Evolutionary conservation across 2,888 invertebrate genomes (phyloP).

Genomic region (Neoitamus cyanurus): DNA sequence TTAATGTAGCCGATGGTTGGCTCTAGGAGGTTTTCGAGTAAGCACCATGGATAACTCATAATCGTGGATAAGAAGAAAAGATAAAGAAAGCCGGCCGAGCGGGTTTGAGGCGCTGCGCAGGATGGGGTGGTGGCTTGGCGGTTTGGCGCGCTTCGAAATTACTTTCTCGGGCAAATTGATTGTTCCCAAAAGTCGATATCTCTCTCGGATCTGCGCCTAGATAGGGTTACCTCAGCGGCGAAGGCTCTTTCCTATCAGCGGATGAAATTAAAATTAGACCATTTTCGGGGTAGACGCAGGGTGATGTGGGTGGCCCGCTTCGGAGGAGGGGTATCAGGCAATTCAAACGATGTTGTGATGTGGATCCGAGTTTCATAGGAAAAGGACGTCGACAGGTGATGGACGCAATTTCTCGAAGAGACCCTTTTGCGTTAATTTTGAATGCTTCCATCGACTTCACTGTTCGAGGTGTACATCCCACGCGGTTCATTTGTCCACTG

Average conservation of each 20-base stretch:
- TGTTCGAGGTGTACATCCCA: background rate
- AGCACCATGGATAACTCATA: constrained; percentile 23
- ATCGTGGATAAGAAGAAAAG: constrained; percentile 28
- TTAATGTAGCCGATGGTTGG: constrained; percentile 39
- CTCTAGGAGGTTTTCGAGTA: constrained; percentile 20
- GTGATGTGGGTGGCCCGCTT: background rate
- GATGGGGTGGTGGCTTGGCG: background rate
- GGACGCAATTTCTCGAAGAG: background rate
- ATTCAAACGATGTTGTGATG: background rate
- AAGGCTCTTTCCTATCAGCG: constrained; percentile 10
- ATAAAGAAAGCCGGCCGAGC: constrained; percentile 9
- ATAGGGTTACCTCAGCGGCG: background rate
- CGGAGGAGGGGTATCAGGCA: background rate
- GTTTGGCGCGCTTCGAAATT: constrained; percentile 18
- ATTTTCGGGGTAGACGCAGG: background rate
- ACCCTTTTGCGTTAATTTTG: background rate
- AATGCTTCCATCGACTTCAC: background rate
- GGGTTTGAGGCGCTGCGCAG: background rate
- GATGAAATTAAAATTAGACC: constrained; percentile 22
- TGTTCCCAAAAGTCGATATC: constrained; percentile 42
- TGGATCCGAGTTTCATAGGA: background rate
- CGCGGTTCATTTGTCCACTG: background rate
- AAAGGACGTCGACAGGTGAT: background rate
- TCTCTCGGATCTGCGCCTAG: background rate
- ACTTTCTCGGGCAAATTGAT: constrained; percentile 45